Evolutionary conservation across 2,113 vertebrate species (phyloP).

Genomic region (Mobula hypostoma): DNA sequence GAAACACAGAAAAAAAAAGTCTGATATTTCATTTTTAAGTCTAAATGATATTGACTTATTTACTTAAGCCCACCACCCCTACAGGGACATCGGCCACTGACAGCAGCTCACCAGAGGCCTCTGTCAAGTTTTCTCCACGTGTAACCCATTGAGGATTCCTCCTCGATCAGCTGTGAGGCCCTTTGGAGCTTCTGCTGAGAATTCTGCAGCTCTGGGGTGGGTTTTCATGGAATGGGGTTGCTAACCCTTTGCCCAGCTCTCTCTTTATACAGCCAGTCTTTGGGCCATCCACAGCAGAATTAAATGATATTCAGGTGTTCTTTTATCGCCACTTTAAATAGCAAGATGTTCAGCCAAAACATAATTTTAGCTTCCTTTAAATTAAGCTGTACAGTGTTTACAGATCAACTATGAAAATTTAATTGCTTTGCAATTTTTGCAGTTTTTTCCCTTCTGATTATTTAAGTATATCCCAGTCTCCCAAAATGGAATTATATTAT

Average conservation of each 20-base stretch:
- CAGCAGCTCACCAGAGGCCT: too few relatives aligned
- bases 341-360: not conserved
- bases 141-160: too few relatives aligned
- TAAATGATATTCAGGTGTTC: not conserved
- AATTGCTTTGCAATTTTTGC: conserved; percentile 6
- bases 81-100: too few relatives aligned
- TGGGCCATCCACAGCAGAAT: too few relatives aligned
- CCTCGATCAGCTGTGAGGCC: too few relatives aligned
- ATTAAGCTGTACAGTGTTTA: not conserved
- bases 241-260: too few relatives aligned
- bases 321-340: conserved; percentile 2
- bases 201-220: too few relatives aligned
- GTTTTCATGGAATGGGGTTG: too few relatives aligned
- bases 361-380: conserved; percentile 3
- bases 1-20: not conserved
- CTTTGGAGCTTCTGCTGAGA: too few relatives aligned
- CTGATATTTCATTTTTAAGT: not conserved
- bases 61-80: too few relatives aligned
- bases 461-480: not conserved
- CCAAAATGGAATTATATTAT: not conserved
- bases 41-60: not conserved
- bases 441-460: not conserved
- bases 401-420: not conserved
- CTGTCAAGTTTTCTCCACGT: too few relatives aligned
- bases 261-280: too few relatives aligned